Base-by-base conservation (phyloP, 64 coral and sea anemone genomes). In the Porites lutea region DNA sequence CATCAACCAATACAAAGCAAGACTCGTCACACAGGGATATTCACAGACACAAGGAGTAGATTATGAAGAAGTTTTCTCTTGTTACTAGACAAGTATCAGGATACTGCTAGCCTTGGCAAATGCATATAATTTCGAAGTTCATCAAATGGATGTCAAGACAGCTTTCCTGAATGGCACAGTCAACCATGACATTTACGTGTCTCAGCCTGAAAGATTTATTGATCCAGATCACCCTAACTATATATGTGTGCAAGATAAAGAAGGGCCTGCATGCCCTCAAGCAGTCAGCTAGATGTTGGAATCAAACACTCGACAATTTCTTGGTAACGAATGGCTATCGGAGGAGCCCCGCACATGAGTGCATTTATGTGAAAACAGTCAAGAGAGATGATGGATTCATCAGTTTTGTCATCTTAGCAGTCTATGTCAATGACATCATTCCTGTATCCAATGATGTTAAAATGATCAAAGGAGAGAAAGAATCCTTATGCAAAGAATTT, bases 261-360 rank as follows among this genome's bases (percentile, higher is more conserved):
- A 79, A 78, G 5, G 59, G 74, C 16, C 65, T 78, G 7, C 77
- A 66, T 78, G 87, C 71, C 2, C 87, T 89, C 52, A 78, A 89
- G 66, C 87, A 89, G 19, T 89, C 87, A 48, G 74, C 76, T 90
- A 19, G 50, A 22, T 90, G 88, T 88, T 89, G 87, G 74, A 89
- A 89, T 65, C 5, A 18, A 49, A 78, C 57, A 77, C 87, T 89
- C 58, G 88, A 79, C 78, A 57, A 77, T 51, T 77, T 77, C 54
- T 43, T 79, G 10, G 4, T 62, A 49, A 77, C 74, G 62, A 62
- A 11, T 78, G 87, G 44, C 10, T 89, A 89, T 89, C 58, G 74
- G 47, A 89, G 78, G 14, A 89, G 74, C 49, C 2, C 65, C 65
- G 88, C 45, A n/a, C 73, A 65, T 78, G 59, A 63, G 2, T 89